Evolutionary conservation across 2,888 invertebrate genomes (phyloP).

Genomic region (Drosophila peninsularis): DNA sequence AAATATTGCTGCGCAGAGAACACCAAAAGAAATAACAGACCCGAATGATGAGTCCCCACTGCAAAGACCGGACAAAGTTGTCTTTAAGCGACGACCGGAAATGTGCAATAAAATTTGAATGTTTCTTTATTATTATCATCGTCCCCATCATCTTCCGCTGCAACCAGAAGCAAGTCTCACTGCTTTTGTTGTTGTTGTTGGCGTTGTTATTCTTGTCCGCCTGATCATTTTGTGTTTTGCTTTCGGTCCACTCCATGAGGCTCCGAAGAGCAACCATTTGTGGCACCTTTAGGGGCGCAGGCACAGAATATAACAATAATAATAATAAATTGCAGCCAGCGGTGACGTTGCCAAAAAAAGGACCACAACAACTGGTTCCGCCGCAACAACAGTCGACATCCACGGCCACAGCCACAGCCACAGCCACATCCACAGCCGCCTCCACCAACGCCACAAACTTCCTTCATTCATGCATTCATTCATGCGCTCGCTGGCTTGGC

Average conservation of each 20-base stretch:
- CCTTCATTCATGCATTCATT: constrained; percentile 59
- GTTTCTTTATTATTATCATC: constrained; percentile 82
- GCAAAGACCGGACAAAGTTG: constrained; percentile 36
- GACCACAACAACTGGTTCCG: constrained; percentile 61
- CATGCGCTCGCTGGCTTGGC: constrained; percentile 60
- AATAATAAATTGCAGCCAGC: constrained; percentile 69
- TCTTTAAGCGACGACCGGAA: constrained; percentile 73
- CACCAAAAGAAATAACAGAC: constrained; percentile 33
- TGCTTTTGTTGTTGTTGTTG: constrained; percentile 40
- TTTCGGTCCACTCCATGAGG: constrained; percentile 36
- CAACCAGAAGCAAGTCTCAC: constrained; percentile 50
- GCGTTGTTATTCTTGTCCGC: constrained; percentile 41
- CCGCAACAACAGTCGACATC: constrained; percentile 28
- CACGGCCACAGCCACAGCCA: constrained; percentile 20
- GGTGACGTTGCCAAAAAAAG: constrained; percentile 78
- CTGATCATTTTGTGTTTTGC: constrained; percentile 43
- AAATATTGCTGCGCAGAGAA: constrained; percentile 41
- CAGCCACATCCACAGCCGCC: constrained; percentile 25
- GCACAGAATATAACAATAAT: constrained; percentile 57
- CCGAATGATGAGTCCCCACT: constrained; percentile 37
- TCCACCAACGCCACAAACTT: constrained; percentile 36
- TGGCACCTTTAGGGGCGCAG: constrained; percentile 68
- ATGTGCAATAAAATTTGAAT: constrained; percentile 83
- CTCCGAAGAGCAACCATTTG: constrained; percentile 49
- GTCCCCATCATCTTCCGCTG: constrained; percentile 77